Percentiles rank a stretch among this genome's conserved stretches.
Conservation (phyloP, 2,888 invertebrate genomes). For the Liodrosophila aerea region DNA sequence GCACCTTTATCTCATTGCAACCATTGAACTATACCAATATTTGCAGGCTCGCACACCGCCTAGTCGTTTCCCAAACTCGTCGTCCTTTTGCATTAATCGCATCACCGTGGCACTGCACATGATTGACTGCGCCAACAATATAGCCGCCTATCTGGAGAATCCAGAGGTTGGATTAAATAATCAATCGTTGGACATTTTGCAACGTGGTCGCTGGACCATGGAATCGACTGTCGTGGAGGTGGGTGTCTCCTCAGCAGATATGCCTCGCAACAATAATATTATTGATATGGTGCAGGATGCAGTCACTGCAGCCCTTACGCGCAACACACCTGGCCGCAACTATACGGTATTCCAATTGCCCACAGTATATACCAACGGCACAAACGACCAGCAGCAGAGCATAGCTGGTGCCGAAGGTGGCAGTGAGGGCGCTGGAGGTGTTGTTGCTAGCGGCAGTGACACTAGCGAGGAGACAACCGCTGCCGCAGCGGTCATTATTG, state of each 20-base stretch:
- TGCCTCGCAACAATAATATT: conserved; percentile 81
- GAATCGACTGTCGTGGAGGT: conserved; percentile 83
- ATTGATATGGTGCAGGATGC: conserved; percentile 82
- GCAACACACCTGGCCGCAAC: conserved; percentile 80
- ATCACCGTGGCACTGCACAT: conserved; percentile 82
- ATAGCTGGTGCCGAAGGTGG: conserved; percentile 22
- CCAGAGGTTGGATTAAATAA: conserved; percentile 82
- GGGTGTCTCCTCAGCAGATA: conserved; percentile 81
- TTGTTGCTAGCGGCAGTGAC: conserved; percentile 25
- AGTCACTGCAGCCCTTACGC: conserved; percentile 81
- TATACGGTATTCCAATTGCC: conserved; percentile 81
- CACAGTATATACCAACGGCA: conserved; percentile 78
- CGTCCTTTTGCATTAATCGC: conserved; percentile 82
- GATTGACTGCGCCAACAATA: conserved; percentile 82
- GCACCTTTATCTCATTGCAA: neutral
- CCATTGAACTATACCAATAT: neutral
- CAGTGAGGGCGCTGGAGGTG: conserved; percentile 26
- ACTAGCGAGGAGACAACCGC: conserved; percentile 52
- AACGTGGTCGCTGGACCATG: conserved; percentile 83
- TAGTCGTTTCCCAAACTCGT: conserved; percentile 81
- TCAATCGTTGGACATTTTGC: conserved; percentile 81
- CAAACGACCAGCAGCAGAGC: conserved; percentile 65
- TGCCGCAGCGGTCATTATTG: conserved; percentile 68
- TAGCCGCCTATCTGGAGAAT: conserved; percentile 82
- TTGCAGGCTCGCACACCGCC: conserved; percentile 64